These are phyloP conservation scores for Pelobates cultripes DNA, from an alignment of 2,797 vertebrate species.

Conservation along the genomic window DNA sequence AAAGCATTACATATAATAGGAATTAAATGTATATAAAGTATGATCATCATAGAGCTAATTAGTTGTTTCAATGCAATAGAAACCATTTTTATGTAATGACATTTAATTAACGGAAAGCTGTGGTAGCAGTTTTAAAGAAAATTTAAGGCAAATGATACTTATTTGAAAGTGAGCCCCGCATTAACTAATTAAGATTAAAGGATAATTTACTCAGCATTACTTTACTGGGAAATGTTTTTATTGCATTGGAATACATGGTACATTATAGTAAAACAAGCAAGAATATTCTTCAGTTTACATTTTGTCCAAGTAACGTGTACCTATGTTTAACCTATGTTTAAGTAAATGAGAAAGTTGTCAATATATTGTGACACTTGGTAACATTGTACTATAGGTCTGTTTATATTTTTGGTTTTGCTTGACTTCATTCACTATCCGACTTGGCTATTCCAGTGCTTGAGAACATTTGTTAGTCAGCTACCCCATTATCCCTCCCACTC, in stretches of 20 bases:
- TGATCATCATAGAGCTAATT: conserved; percentile 52
- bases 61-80: conserved; percentile 51
- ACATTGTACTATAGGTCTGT: no score
- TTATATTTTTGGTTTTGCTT: no score
- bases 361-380: no score
- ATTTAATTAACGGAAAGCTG: conserved; percentile 54
- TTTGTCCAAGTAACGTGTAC: no score
- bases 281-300: no score
- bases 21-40: conserved; percentile 36
- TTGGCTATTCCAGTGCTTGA: no score
- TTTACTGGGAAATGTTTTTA: conserved; percentile 26
- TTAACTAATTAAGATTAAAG: conserved; percentile 47
- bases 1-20: conserved; percentile 14
- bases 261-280: conserved; percentile 15
- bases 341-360: no score
- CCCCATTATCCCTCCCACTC: no score
- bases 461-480: no score
- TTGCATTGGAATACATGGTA: conserved; percentile 1
- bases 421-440: no score
- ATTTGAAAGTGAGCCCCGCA: conserved; percentile 41
- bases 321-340: no score
- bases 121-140: conserved; percentile 49
- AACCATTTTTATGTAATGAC: conserved; percentile 53
- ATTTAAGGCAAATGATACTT: conserved; percentile 51
- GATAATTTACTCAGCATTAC: conserved; percentile 38